A percentile compares a stretch with the other conserved stretches of the same genome.
Evolutionary conservation across 1,140 invertebrate genomes (phyloP).

Genomic region (Sycobia sp.): DNA sequence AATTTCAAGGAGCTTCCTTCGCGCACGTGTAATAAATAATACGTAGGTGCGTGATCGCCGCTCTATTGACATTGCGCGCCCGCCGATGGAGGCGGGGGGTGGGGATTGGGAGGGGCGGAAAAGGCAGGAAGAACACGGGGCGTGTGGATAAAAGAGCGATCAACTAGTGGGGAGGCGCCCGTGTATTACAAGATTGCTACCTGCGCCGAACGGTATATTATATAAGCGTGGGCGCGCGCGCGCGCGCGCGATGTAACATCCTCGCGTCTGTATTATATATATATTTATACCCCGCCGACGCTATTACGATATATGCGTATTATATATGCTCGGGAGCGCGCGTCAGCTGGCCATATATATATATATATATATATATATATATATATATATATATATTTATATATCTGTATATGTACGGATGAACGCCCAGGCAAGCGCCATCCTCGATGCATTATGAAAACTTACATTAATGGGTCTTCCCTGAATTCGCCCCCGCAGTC

Average conservation of each 20-base stretch:
- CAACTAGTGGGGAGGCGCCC: slow-evolving; percentile 7
- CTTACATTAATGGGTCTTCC: neutral
- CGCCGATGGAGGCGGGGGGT: too few relatives aligned
- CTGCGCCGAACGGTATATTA: neutral
- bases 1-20: neutral
- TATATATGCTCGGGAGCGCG: too few relatives aligned
- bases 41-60: neutral
- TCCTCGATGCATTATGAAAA: slow-evolving; percentile 24
- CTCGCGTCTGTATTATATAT: too few relatives aligned
- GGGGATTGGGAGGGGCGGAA: neutral
- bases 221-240: too few relatives aligned
- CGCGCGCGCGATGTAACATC: slow-evolving; percentile 12
- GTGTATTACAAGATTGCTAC: slow-evolving; percentile 32
- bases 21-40: slow-evolving; percentile 27
- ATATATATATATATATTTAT: too few relatives aligned
- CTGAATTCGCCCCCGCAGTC: too few relatives aligned
- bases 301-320: too few relatives aligned
- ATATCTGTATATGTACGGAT: too few relatives aligned
- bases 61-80: slow-evolving; percentile 30
- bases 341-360: slow-evolving; percentile 31
- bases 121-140: too few relatives aligned
- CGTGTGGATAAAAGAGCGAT: slow-evolving; percentile 28
- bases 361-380: too few relatives aligned
- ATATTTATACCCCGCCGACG: too few relatives aligned
- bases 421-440: slow-evolving; percentile 9